These are phyloP conservation scores for Drosophila neonasuta DNA, from an alignment of 2,888 invertebrate genomes.

Conservation along the genomic window DNA sequence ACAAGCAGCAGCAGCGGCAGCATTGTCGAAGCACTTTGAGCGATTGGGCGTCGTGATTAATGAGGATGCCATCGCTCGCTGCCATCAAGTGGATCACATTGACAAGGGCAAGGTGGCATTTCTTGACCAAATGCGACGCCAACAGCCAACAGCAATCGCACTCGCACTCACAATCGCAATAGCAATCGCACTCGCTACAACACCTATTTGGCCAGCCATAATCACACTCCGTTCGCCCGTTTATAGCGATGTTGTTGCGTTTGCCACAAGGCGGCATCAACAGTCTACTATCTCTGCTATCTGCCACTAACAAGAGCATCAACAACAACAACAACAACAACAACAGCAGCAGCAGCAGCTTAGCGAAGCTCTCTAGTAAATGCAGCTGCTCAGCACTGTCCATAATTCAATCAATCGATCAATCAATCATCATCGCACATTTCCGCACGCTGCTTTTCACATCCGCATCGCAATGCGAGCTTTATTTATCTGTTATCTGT, in stretches of 20 bases:
- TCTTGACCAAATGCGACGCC: slow-evolving; percentile 38
- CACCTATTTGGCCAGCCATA: slow-evolving; percentile 12
- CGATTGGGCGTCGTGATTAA: slow-evolving; percentile 30
- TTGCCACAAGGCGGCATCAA: background rate
- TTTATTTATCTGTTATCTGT: background rate
- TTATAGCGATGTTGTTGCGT: slow-evolving; percentile 32
- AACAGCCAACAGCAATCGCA: slow-evolving; percentile 9
- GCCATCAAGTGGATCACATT: slow-evolving; percentile 40
- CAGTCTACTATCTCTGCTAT: background rate
- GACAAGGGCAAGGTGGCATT: slow-evolving; percentile 45
- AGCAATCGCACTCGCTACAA: slow-evolving; percentile 6
- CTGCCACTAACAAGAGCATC: background rate
- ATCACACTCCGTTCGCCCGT: slow-evolving; percentile 4
- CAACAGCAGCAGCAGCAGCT: background rate
- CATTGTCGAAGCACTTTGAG: slow-evolving; percentile 36
- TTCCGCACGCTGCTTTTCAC: background rate
- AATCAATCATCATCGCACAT: background rate
- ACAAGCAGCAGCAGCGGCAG: slow-evolving; percentile 17
- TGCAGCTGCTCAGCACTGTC: background rate
- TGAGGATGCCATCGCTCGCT: slow-evolving; percentile 41
- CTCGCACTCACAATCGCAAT: background rate
- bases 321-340: background rate
- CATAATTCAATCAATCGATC: slow-evolving; percentile 5
- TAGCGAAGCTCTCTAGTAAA: slow-evolving; percentile 12
- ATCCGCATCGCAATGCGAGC: slow-evolving; percentile 8